Conservation (phyloP, 2,888 invertebrate genomes). For the Mythimna pallens region DNA sequence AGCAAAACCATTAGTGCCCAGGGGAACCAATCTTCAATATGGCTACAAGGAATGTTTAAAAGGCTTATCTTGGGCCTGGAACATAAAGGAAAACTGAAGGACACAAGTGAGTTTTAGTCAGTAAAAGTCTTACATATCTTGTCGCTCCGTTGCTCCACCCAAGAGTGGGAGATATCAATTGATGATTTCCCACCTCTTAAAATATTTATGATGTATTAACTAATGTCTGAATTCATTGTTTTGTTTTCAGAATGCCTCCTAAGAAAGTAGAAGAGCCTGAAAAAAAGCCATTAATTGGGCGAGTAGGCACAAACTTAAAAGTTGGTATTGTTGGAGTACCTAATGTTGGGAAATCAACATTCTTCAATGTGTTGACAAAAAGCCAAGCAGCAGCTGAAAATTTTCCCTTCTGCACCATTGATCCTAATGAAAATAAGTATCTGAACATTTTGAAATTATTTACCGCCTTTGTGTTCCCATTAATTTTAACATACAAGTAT, state of each 20-base stretch:
- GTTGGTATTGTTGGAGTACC: slow-evolving; percentile 99
- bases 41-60: no score
- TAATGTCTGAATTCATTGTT: background rate
- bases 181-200: no score
- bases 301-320: slow-evolving; percentile 98
- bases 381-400: slow-evolving; percentile 99
- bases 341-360: slow-evolving; percentile 99
- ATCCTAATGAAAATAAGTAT: slow-evolving; percentile 99
- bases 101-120: no score
- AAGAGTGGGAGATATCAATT: no score
- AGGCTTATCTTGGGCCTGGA: no score
- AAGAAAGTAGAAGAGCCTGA: slow-evolving; percentile 98
- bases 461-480: background rate
- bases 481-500: no score
- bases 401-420: slow-evolving; percentile 99
- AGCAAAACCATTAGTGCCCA: no score
- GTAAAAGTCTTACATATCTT: no score
- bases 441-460: slow-evolving; percentile 51
- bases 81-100: no score
- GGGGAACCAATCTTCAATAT: no score
- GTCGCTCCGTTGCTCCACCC: no score
- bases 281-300: slow-evolving; percentile 97
- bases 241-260: slow-evolving; percentile 92
- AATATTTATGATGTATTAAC: background rate
- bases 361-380: slow-evolving; percentile 99